phyloP scores from a whole-genome alignment of 2,888 invertebrate species.

The Ophioninae sp. region DNA sequence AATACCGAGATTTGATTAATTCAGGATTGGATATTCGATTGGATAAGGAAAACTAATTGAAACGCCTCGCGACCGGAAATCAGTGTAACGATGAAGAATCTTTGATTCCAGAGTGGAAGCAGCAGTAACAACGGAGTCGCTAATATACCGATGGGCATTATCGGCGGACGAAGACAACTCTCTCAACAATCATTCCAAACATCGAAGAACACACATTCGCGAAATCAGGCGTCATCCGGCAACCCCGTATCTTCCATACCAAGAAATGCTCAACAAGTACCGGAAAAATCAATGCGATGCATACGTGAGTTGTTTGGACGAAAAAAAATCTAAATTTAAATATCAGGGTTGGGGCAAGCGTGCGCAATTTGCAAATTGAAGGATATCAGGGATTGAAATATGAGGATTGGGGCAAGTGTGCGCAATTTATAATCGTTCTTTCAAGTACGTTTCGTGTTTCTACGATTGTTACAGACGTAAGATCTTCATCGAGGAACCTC shows the following conservation, averaged over 20 bases:
- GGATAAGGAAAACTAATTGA: too few species aligned
- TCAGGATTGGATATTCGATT: too few species aligned
- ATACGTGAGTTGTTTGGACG: constrained; percentile 74
- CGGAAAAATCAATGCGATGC: constrained; percentile 71
- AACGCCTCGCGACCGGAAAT: not conserved
- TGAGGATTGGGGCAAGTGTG: too few species aligned
- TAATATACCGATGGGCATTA: constrained; percentile 70
- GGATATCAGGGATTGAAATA: too few species aligned
- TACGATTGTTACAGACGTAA: constrained; percentile 77
- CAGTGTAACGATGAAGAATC: not conserved
- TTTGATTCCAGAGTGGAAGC: constrained; percentile 72
- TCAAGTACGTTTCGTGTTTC: not conserved
- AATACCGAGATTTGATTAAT: too few species aligned
- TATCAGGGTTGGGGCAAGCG: too few species aligned
- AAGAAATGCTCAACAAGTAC: constrained; percentile 70
- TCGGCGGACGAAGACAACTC: constrained; percentile 75
- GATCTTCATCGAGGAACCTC: constrained; percentile 80
- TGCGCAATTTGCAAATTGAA: too few species aligned
- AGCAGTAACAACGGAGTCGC: constrained; percentile 74
- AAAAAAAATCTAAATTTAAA: too few species aligned
- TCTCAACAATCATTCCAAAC: constrained; percentile 80
- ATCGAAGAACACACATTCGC: constrained; percentile 76
- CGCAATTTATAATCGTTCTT: too few species aligned
- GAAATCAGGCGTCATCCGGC: constrained; percentile 69
- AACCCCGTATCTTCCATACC: constrained; percentile 56